A percentile compares a stretch with the other conserved stretches of the same genome.
phyloP scores from a whole-genome alignment of 2,797 vertebrate genomes.

The Chanos chanos region DNA sequence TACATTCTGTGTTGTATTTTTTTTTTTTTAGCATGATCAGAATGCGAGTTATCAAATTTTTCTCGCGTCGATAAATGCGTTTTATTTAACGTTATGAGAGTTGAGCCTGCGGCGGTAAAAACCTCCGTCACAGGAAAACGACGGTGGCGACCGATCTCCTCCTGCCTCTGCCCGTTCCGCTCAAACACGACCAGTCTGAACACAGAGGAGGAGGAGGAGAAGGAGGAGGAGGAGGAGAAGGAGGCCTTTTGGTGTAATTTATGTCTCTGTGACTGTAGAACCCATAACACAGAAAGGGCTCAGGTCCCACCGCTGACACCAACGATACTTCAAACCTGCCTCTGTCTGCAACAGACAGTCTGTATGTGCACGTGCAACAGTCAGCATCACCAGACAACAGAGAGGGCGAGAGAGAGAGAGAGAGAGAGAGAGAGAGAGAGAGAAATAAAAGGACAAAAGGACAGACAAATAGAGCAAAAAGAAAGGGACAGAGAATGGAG shows the following conservation, averaged over 20 bases:
- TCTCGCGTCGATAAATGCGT: constrained; percentile 26
- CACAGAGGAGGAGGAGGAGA: constrained; percentile 11
- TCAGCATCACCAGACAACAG: background rate
- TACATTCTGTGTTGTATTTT: constrained; percentile 1
- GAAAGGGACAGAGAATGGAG: background rate
- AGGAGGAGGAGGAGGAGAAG: background rate
- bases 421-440: background rate
- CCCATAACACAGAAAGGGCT: constrained; percentile 1
- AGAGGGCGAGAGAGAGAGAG: background rate
- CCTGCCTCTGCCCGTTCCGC: constrained; percentile 12
- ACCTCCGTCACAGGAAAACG: constrained; percentile 27
- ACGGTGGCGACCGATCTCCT: constrained; percentile 26
- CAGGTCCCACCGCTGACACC: constrained; percentile 19
- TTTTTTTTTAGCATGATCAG: constrained; percentile 4
- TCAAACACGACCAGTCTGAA: background rate
- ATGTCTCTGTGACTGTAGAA: background rate
- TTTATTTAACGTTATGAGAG: constrained; percentile 34
- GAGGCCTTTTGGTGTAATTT: constrained; percentile 18
- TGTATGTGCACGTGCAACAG: background rate
- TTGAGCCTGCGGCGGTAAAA: constrained; percentile 31
- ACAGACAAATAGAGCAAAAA: background rate
- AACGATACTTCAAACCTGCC: no score
- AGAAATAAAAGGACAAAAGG: background rate
- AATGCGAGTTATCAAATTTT: constrained; percentile 22
- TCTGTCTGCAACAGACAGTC: no score